phyloP scores from a whole-genome alignment of 2,888 invertebrate species.

The Hydropsyche betteni region DNA sequence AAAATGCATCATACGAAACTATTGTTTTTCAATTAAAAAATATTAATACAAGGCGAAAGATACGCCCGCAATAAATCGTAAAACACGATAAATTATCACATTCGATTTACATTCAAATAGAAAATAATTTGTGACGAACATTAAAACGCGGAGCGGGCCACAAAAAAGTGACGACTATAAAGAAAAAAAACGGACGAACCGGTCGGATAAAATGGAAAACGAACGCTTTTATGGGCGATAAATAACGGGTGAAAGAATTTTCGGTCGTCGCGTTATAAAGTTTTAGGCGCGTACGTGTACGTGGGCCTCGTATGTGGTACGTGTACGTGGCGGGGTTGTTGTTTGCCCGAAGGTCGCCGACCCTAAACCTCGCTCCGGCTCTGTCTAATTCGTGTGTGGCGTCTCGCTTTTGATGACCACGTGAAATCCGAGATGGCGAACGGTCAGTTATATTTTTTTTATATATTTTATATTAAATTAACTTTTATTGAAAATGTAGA shows the following conservation, averaged over 20 bases:
- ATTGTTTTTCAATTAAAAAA: too few species aligned
- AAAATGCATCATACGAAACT: too few species aligned
- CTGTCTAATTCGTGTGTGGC: not conserved
- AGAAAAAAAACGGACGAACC: not conserved
- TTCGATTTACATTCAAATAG: conserved; percentile 35
- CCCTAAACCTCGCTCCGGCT: conserved; percentile 2
- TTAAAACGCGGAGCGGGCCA: too few species aligned
- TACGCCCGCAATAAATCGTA: conserved; percentile 2
- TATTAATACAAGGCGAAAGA: not conserved
- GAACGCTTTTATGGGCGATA: conserved; percentile 35
- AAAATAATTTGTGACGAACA: conserved; percentile 7
- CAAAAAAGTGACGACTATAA: not conserved
- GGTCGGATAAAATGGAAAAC: conserved; percentile 31
- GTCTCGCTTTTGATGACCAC: conserved; percentile 28
- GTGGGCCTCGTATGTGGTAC: too few species aligned
- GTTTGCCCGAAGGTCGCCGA: conserved; percentile 31
- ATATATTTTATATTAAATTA: too few species aligned
- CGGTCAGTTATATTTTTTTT: too few species aligned
- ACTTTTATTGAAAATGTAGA: too few species aligned
- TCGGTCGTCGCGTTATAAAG: conserved; percentile 19
- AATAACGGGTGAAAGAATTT: conserved; percentile 31
- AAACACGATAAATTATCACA: conserved; percentile 30
- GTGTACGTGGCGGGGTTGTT: conserved; percentile 3
- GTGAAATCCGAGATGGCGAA: not conserved
- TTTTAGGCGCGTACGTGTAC: too few species aligned